Base-by-base conservation (phyloP, 2,113 vertebrate genomes). In the Albula glossodonta region DNA sequence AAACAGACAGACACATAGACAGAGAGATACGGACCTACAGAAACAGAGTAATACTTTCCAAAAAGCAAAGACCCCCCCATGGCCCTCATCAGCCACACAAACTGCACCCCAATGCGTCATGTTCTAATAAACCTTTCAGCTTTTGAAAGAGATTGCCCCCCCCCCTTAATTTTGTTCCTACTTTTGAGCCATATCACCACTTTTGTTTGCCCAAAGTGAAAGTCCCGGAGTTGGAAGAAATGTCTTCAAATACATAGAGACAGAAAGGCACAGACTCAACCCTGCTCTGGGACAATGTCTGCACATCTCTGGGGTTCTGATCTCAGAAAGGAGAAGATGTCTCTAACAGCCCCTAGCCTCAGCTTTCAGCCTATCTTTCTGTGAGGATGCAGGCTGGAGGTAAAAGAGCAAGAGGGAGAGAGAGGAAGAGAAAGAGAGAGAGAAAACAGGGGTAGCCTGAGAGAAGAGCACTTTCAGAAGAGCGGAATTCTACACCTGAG, bases 241-340 rank as follows among this genome's bases (percentile, higher is more conserved):
- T 57, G 31, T 3, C 5, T 41, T 51, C n/a, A 84, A n/a, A 52
- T 22, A 3, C 63, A 50, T 17, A 53, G 19, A 51, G 2, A 49
- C 50, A 10, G 49, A 50, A 53, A 51, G 17, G 22, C 22, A 49
- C 25, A 53, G 77, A 22, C 48, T 78, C 51, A 66, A 49, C 19
- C 17, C 22, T 52, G 51, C 70, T 49, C 19, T 25, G 83, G 78
- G 70, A 66, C 56, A 51, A 84, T 78, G 51, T 89, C 84, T 19
- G 79, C 74, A 52, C 87, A 50, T 88, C 87, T 90, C 82, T 57
- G 41, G 84, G 70, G 63, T 70, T 70, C 63, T 70, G 63, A 70
- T 70, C 63, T 70, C 63, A 70, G 74, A 8, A 12, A 51, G 86
- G 81, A 13, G 83, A 83, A 25, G 11, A 70, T 60, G 83, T 84